Evolutionary conservation across 2,113 vertebrate genomes (phyloP).

Genomic region (Prietella phreatophila): DNA sequence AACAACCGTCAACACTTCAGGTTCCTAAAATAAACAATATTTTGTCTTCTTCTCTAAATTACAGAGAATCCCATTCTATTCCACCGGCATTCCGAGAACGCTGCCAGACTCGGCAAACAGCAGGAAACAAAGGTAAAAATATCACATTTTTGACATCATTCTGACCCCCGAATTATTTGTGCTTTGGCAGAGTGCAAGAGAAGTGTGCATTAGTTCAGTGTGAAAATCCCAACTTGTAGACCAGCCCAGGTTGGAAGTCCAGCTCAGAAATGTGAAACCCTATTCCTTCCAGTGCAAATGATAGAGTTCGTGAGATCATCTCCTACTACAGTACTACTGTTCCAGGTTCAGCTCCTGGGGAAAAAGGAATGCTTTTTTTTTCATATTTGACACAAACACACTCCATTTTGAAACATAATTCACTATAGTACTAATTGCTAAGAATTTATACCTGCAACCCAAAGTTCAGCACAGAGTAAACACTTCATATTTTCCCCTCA

Average conservation of each 20-base stretch:
- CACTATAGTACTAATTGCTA: constrained; percentile 29
- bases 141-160: constrained; percentile 39
- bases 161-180: constrained; percentile 50
- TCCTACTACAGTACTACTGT: constrained; percentile 11
- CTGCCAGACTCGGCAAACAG: constrained; percentile 39
- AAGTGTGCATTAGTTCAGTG: constrained; percentile 41
- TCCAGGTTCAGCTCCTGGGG: constrained; percentile 17
- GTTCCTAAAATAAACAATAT: constrained; percentile 60
- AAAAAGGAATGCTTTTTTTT: constrained; percentile 14
- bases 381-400: constrained; percentile 8
- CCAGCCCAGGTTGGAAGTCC: constrained; percentile 22
- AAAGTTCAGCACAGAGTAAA: constrained; percentile 25
- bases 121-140: constrained; percentile 42
- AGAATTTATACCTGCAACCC: constrained; percentile 8
- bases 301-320: constrained; percentile 24
- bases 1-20: constrained; percentile 51
- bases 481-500: neutral
- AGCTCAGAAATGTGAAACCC: constrained; percentile 7
- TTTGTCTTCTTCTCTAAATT: constrained; percentile 45
- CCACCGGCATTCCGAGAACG: neutral
- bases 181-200: constrained; percentile 55
- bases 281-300: constrained; percentile 18
- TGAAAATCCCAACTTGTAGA: constrained; percentile 29
- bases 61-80: constrained; percentile 42
- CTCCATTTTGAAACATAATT: constrained; percentile 4